Conservation (phyloP, 2,888 invertebrate genomes). For the Latrodectus hesperus region DNA sequence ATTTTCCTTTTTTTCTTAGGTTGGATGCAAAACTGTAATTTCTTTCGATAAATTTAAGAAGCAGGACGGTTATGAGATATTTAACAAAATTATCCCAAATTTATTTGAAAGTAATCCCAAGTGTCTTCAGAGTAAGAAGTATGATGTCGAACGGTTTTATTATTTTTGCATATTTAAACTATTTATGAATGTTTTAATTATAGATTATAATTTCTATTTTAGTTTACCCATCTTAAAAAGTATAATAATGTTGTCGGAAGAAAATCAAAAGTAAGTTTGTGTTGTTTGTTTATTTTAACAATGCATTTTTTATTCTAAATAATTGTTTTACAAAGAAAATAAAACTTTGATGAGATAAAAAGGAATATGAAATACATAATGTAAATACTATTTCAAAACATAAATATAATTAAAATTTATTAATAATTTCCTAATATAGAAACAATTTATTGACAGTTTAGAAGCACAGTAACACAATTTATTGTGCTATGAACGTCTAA, state of each 20-base stretch:
- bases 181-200: not conserved
- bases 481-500: too few species aligned
- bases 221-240: constrained; percentile 67
- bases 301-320: not conserved
- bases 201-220: constrained; percentile 25
- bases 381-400: too few species aligned
- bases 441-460: too few species aligned
- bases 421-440: too few species aligned
- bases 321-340: too few species aligned
- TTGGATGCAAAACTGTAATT: constrained; percentile 58
- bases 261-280: constrained; percentile 73
- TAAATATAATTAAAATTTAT: too few species aligned
- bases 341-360: too few species aligned
- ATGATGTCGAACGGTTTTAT: not conserved
- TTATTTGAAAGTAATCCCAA: constrained; percentile 29
- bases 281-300: not conserved
- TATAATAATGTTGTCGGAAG: constrained; percentile 70
- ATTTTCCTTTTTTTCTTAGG: constrained; percentile 6
- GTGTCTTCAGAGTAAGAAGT: constrained; percentile 29
- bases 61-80: constrained; percentile 50
- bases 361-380: too few species aligned
- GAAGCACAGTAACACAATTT: too few species aligned
- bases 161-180: constrained; percentile 1
- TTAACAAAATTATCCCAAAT: constrained; percentile 60
- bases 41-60: constrained; percentile 53